Evolutionary conservation across 2,888 invertebrate genomes (phyloP), one percentile per base, ranked within the genome.

Genomic region (Smittia sp.): DNA sequence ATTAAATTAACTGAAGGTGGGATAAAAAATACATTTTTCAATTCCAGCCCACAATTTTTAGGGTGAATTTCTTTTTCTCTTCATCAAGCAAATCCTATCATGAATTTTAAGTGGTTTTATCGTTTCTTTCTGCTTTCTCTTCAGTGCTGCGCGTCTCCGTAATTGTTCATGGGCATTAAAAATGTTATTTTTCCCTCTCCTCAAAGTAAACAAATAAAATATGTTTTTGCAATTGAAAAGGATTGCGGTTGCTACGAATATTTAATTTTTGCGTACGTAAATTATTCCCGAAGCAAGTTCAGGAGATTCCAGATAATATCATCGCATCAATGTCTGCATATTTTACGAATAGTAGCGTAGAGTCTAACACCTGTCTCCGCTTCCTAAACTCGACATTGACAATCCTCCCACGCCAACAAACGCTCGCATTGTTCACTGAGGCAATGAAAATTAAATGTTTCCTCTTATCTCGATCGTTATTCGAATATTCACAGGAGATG

Each of bases 31-130:
- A 69, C 25, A 52, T 25, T 25, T 54, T 69, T 69, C 58, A 46
- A n/a, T 46, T 46, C 46, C 2, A 32, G 32, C 2, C 22, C 22
- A 22, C 22, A 22, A 52, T 72, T 72, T 72, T 54, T 41, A 38
- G 72, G 72, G 72, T 72, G 58, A 72, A 62, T 11, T 69, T 52
- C 54, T 46, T 46, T 46, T 46, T 46, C 58, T 58, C 58, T 20
- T 58, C 58, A 22, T 6, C 62, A 62, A 32, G 32, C 24, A 72
- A 72, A 72, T 72, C 72, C 72, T 62, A 72, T 72, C 72, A 72
- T 72, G 72, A 72, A 72, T 72, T 72, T 72, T 72, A 72, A 72
- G 72, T 72, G 72, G 72, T 72, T 62, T 72, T 62, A 58, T 54
- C 22, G 38, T 62, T 25, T 38, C 67, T 22, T 9, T 72, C 39